These are phyloP conservation scores for Mesoclemmys tuberculata DNA, from an alignment of 2,113 vertebrate species.

Conservation along the genomic window DNA sequence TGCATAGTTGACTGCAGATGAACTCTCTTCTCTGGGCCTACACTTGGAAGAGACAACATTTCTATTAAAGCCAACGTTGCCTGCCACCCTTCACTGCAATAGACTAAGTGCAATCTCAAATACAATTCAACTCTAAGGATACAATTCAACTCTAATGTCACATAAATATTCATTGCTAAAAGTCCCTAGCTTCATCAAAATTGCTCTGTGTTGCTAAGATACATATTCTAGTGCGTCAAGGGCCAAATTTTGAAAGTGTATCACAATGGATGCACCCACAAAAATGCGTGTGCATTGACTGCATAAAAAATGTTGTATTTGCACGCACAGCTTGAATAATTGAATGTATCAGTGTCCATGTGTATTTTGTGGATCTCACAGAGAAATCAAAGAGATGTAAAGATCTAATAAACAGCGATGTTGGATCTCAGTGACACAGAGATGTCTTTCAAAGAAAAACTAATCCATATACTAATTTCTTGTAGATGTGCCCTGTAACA, in stretches of 20 bases:
- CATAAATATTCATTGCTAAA: conserved; percentile 37
- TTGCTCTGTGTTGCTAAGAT: not conserved
- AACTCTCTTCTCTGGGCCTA: not conserved
- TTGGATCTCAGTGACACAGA: not conserved
- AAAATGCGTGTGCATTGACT: not conserved
- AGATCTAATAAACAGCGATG: not conserved
- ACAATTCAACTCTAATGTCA: too few relatives aligned
- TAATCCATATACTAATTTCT: not conserved
- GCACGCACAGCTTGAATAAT: not conserved
- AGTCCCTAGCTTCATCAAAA: conserved; percentile 17
- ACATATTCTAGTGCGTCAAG: not conserved
- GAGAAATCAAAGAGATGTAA: not conserved
- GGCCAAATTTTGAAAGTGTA: not conserved
- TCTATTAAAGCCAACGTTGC: conserved; percentile 6
- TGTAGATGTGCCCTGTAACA: not conserved
- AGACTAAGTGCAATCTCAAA: conserved; percentile 19
- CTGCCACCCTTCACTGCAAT: not conserved
- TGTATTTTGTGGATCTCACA: not conserved
- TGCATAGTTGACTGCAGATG: not conserved
- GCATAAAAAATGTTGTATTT: not conserved
- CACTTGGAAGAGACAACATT: not conserved
- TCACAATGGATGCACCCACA: not conserved
- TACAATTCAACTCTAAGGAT: not conserved
- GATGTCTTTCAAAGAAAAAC: not conserved
- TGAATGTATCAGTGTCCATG: not conserved